Conservation (phyloP, 2,797 vertebrate species). For the Schizopygopsis malacanthus region DNA sequence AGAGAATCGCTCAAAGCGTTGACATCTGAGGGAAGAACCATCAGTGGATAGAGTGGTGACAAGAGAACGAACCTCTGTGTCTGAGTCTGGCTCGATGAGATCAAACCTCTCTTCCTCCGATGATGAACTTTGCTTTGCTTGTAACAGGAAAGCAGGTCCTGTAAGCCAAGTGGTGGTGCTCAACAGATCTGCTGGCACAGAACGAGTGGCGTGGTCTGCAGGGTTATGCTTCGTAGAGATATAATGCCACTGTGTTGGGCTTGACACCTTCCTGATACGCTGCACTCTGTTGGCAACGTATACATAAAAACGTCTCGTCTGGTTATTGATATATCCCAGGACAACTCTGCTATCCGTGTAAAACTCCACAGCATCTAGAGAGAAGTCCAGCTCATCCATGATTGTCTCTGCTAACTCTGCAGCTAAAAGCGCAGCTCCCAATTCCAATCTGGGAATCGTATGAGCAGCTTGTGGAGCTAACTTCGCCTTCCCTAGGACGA, state of each 20-base stretch:
- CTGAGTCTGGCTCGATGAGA: slow-evolving; percentile 1
- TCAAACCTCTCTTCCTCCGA: background rate
- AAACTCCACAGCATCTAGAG: slow-evolving; percentile 8
- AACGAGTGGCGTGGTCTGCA: background rate
- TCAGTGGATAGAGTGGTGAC: background rate
- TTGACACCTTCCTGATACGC: background rate
- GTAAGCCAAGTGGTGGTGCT: slow-evolving; percentile 8
- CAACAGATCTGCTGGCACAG: background rate
- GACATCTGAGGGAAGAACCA: background rate
- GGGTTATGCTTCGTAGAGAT: background rate
- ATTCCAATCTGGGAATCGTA: background rate
- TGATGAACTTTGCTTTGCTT: background rate
- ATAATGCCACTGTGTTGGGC: background rate
- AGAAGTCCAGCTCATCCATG: background rate
- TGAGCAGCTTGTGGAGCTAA: background rate
- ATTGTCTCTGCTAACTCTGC: background rate
- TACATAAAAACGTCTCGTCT: background rate
- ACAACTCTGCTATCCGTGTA: background rate
- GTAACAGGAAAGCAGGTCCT: background rate
- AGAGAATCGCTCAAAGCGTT: background rate
- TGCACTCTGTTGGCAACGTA: background rate
- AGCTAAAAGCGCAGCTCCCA: background rate
- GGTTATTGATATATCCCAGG: background rate
- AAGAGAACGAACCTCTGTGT: background rate
- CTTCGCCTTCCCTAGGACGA: slow-evolving; percentile 15